Conservation (phyloP, 2,797 vertebrate species). For the Prunella strophiata region DNA sequence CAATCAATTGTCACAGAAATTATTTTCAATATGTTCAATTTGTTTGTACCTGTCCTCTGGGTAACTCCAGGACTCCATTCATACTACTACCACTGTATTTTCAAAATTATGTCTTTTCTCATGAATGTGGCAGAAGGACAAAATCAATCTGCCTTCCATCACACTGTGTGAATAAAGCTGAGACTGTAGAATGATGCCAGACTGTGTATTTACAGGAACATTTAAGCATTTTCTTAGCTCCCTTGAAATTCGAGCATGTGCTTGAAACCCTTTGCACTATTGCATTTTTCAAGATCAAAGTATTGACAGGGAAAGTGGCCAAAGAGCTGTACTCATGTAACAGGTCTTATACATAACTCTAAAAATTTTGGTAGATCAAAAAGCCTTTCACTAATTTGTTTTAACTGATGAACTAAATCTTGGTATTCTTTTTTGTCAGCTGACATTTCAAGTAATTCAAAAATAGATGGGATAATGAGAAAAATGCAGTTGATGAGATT, state of each 20-base stretch:
- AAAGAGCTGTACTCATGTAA: background rate
- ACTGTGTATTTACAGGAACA: background rate
- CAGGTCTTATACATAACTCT: background rate
- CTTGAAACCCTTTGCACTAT: background rate
- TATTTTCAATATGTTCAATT: background rate
- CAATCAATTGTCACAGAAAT: background rate
- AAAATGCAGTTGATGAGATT: background rate
- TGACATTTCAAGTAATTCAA: background rate
- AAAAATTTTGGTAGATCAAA: background rate
- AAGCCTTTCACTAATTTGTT: background rate
- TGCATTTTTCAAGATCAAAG: background rate
- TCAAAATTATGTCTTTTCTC: background rate
- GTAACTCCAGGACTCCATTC: background rate
- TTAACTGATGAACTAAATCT: background rate
- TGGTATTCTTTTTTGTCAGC: background rate
- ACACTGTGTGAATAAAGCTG: background rate
- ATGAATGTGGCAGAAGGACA: background rate
- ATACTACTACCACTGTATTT: background rate
- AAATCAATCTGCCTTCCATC: background rate
- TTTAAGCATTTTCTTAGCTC: background rate
- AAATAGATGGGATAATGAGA: background rate
- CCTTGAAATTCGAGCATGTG: background rate
- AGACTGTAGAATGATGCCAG: background rate
- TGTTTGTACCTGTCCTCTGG: background rate
- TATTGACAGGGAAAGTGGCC: background rate